These are phyloP conservation scores for Noctua pronuba DNA, from an alignment of 2,888 invertebrate species.

Conservation along the genomic window DNA sequence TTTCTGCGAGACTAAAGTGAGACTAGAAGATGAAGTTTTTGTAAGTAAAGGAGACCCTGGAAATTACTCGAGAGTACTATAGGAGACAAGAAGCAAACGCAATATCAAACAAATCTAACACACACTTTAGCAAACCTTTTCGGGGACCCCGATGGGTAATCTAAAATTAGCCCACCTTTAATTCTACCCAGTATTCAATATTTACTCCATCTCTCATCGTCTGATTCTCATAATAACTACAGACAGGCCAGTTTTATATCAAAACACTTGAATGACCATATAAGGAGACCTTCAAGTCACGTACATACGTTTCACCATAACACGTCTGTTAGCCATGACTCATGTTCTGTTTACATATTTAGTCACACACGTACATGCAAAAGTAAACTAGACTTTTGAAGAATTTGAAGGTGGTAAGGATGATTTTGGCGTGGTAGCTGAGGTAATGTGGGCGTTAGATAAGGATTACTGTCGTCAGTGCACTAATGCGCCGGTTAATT, in stretches of 20 bases:
- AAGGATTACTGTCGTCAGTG: slow-evolving; percentile 75
- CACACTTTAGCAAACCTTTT: background rate
- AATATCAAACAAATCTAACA: background rate
- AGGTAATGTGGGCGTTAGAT: slow-evolving; percentile 81
- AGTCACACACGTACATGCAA: slow-evolving; percentile 54
- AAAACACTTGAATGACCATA: slow-evolving; percentile 80
- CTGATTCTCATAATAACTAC: slow-evolving; percentile 51
- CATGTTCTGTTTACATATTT: slow-evolving; percentile 73
- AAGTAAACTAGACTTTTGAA: slow-evolving; percentile 70
- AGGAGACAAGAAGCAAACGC: background rate
- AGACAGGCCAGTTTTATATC: slow-evolving; percentile 69
- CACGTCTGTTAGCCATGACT: slow-evolving; percentile 77
- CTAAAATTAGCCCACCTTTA: background rate
- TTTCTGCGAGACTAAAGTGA: background rate
- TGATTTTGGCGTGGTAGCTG: slow-evolving; percentile 48
- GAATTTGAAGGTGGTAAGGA: slow-evolving; percentile 61
- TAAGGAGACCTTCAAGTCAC: slow-evolving; percentile 78
- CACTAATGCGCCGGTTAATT: slow-evolving; percentile 56
- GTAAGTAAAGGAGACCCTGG: background rate
- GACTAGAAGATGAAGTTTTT: background rate
- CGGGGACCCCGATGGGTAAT: background rate
- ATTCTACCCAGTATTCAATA: slow-evolving; percentile 22
- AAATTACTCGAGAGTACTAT: background rate
- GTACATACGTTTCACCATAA: slow-evolving; percentile 74
- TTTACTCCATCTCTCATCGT: slow-evolving; percentile 30